These are phyloP conservation scores for Propithecus deckenii DNA, from an alignment of 2,797 vertebrate species.

Conservation along the genomic window DNA sequence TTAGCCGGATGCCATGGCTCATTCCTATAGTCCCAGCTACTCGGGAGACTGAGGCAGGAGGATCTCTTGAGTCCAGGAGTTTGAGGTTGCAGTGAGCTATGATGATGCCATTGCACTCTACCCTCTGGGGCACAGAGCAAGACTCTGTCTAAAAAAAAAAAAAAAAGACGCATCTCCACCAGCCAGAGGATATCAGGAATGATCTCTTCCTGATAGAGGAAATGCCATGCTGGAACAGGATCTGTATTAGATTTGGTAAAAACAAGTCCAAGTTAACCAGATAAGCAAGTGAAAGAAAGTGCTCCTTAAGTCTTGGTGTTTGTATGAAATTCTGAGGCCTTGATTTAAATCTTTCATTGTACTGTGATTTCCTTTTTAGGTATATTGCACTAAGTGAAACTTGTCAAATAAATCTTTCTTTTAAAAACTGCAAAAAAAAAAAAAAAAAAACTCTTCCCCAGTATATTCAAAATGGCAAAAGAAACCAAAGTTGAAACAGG, in stretches of 20 bases:
- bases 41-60: too few relatives aligned
- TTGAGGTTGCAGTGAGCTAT: too few relatives aligned
- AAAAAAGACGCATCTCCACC: background rate
- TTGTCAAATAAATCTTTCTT: slow-evolving; percentile 91
- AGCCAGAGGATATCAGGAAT: background rate
- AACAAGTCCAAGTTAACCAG: background rate
- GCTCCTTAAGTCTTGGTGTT: slow-evolving; percentile 84
- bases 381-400: slow-evolving; percentile 89
- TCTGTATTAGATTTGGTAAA: background rate
- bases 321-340: slow-evolving; percentile 88
- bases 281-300: background rate
- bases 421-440: slow-evolving; percentile 83
- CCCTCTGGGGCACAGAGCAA: too few relatives aligned
- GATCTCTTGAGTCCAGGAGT: too few relatives aligned
- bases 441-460: background rate
- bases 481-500: background rate
- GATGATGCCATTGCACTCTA: too few relatives aligned
- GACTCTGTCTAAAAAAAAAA: too few relatives aligned
- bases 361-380: slow-evolving; percentile 89
- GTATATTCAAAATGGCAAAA: background rate
- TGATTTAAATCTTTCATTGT: slow-evolving; percentile 87
- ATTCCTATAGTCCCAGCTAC: too few relatives aligned
- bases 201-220: background rate
- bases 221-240: background rate
- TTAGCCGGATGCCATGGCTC: too few relatives aligned